Base-by-base conservation (phyloP, 2,797 vertebrate species). In the Trachops cirrhosus region DNA sequence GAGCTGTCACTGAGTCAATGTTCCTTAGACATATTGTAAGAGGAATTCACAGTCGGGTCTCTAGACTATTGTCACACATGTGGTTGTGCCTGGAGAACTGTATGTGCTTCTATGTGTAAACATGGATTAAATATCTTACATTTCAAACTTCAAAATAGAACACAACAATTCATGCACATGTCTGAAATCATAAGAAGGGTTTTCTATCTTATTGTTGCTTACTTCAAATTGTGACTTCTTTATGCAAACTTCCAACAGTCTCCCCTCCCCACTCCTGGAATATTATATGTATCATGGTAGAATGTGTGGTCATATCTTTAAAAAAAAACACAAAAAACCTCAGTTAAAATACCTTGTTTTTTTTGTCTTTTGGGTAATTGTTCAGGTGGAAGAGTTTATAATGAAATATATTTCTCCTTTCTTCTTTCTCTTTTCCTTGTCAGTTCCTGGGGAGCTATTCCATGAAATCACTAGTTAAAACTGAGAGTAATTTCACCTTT, bases 401-500 rank as follows among this genome's bases (percentile, higher is more conserved):
- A 50, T 39, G 0, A 94, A 50, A 24, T 48, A 0, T 32, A 52
- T 64, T 18, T 86, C 21, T 88, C 15, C 37, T 75, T 57, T 84
- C 54, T 59, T 71, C 84, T 89, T 44, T 37, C 7, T n/a, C 16
- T n/a, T 89, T 94, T n/a, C 73, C 48, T 87, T 89, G 32, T 44
- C 21, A 26, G 19, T 59, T 93, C 24, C n/a, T 79, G 37, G 34
- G 48, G n/a, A 82, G 7, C 24, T 39, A 67, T 46, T 86, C 3
- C 26, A 79, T 77, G 57, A 77, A 97, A 88, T 89, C n/a, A 52
- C 62, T 91, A 70, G 54, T 70, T 91, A 79, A 96, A 86, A 59
- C 5, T 44, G 44, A 54, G 37, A 91, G 11, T 44, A 44, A 96
- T 94, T 85, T 92, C 22, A 83, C n/a, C 62, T 94, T 95, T 80